Evolutionary conservation across 2,113 vertebrate species (phyloP).

Genomic region (Stegostoma tigrinum): DNA sequence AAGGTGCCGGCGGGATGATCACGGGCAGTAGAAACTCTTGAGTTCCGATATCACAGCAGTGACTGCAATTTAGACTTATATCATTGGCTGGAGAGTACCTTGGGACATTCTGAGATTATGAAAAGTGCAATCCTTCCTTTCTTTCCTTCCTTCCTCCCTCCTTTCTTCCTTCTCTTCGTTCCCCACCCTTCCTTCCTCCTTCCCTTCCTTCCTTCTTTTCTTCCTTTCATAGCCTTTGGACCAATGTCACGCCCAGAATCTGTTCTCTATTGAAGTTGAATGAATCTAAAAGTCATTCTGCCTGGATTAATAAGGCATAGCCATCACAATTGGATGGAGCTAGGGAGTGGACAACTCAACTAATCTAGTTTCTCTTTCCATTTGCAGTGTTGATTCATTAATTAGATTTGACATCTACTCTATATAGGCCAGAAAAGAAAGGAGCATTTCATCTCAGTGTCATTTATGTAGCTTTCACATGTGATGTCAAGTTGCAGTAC

Average conservation of each 20-base stretch:
- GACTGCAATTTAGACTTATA: background rate
- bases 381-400: background rate
- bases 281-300: background rate
- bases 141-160: no score
- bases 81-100: background rate
- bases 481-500: background rate
- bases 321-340: background rate
- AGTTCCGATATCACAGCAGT: background rate
- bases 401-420: background rate
- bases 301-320: background rate
- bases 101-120: background rate
- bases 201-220: no score
- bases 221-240: no score
- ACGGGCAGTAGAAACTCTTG: background rate
- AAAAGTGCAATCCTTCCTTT: background rate
- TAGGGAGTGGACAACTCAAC: background rate
- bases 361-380: background rate
- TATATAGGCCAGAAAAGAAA: background rate
- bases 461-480: background rate
- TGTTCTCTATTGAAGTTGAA: background rate
- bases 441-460: slow-evolving; percentile 6
- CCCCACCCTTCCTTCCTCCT: no score
- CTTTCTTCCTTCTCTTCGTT: no score
- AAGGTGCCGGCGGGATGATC: background rate
- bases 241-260: background rate